Evolutionary conservation across 2,797 vertebrate genomes (phyloP).

Genomic region (Melanogrammus aeglefinus): DNA sequence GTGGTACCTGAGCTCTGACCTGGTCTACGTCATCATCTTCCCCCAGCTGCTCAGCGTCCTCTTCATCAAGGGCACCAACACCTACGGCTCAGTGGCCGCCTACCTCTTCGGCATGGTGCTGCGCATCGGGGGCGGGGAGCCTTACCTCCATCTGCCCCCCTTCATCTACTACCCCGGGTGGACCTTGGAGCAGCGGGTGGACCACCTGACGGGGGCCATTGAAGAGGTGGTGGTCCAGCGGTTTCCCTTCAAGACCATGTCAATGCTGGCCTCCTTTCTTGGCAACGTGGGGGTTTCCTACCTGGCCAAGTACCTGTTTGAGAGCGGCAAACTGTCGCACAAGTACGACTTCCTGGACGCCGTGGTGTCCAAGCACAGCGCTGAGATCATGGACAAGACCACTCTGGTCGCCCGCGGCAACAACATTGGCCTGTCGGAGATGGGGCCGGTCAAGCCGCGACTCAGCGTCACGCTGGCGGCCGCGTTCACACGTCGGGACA

Average conservation of each 20-base stretch:
- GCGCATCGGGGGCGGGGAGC: conserved; percentile 92
- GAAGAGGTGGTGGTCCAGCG: conserved; percentile 81
- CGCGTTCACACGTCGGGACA: conserved; percentile 91
- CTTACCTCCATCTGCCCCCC: conserved; percentile 87
- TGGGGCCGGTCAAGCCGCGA: conserved; percentile 86
- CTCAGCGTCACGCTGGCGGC: conserved; percentile 85
- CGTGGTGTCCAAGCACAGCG: conserved; percentile 89
- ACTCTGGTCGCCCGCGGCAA: conserved; percentile 90
- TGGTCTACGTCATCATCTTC: conserved; percentile 98
- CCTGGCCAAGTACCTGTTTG: conserved; percentile 93
- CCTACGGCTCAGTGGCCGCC: conserved; percentile 89
- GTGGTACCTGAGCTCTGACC: conserved; percentile 98
- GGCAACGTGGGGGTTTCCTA: conserved; percentile 86
- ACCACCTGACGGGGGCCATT: conserved; percentile 60
- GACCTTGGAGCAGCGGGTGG: conserved; percentile 68
- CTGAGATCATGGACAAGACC: conserved; percentile 96
- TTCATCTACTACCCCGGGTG: conserved; percentile 94
- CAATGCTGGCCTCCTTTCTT: conserved; percentile 90
- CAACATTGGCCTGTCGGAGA: conserved; percentile 87
- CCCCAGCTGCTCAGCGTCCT: conserved; percentile 93
- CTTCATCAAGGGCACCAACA: conserved; percentile 94
- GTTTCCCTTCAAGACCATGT: conserved; percentile 92
- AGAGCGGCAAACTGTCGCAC: conserved; percentile 88
- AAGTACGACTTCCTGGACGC: conserved; percentile 93
- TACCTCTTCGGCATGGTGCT: conserved; percentile 89